A percentile compares a stretch with the other conserved stretches of the same genome.
phyloP scores from a whole-genome alignment of 2,797 vertebrate species.

The Ciconia nigra region DNA sequence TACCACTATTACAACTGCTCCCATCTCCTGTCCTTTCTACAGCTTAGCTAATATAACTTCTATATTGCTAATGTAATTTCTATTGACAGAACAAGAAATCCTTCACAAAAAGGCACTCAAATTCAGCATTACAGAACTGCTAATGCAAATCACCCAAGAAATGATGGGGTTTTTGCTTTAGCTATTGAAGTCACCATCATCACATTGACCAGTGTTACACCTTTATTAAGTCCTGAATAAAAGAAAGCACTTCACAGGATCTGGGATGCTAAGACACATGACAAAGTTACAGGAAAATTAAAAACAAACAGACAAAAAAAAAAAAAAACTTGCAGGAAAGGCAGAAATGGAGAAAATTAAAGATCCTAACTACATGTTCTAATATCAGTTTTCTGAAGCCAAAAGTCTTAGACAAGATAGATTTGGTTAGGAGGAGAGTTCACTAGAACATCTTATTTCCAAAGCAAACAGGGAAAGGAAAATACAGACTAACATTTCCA shows the following conservation, averaged over 20 bases:
- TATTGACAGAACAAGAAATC: not conserved
- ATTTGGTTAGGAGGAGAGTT: not conserved
- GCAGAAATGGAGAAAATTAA: not conserved
- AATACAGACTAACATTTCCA: not conserved
- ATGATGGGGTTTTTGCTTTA: not conserved
- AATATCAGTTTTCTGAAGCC: not conserved
- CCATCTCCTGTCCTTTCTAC: not conserved
- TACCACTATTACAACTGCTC: not conserved
- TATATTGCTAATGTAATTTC: not conserved
- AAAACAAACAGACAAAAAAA: not conserved
- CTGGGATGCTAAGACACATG: not conserved
- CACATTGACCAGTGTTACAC: not conserved
- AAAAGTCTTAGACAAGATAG: not conserved
- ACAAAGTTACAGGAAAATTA: not conserved
- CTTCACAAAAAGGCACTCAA: not conserved
- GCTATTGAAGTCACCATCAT: not conserved
- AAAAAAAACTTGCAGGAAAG: not conserved
- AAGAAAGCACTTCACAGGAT: not conserved
- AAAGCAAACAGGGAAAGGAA: not conserved
- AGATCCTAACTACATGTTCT: not conserved
- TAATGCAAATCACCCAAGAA: not conserved
- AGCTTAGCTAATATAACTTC: not conserved
- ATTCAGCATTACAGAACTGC: not conserved
- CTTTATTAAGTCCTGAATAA: not conserved
- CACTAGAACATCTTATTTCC: not conserved